Base-by-base conservation (phyloP, 1,140 invertebrate species). In the Acromyrmex heyeri region DNA sequence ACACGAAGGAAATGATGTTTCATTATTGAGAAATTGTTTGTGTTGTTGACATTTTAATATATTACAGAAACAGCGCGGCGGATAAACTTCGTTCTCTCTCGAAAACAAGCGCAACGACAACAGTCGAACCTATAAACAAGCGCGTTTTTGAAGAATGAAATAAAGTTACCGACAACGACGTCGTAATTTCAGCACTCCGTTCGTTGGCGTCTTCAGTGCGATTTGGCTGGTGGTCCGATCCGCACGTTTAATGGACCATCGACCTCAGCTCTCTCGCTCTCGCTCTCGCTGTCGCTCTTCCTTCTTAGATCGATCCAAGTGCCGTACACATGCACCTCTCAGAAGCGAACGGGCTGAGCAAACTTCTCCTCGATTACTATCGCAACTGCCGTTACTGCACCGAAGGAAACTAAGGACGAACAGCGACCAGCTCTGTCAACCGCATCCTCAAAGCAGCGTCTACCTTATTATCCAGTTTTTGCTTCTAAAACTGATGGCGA, bases 171-270 rank as follows among this genome's bases (percentile, higher is more conserved):
- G 57, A 5, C 38, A 44, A 73, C 55, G 67, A 73, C 67, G 67
- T 34, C 65, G 69, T 27, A 62, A 83, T 83, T 83, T 83, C 79
- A 61, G 8, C 79, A 48, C 38, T 78, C 48, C 61, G 44, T 53
- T 27, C 27, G 24, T 30, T 4, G 27, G 3, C 53, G 24, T 61
- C 34, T 14, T 48, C 38, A 7, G 55, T 21, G 27, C 79, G 79
- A 83, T 73, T 83, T 75, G 69, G 69, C 79, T 75, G 14, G n/a
- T 12, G 69, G 79, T 73, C 69, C 69, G 69, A 83, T 83, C 79
- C 79, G 30, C 30, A 30, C 79, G n/a, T 83, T 83, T 83, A 83
- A 83, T 83, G 79, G 79, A 83, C 79, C 79, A 73, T 83, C 79
- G 69, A 83, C 79, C 79, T 83, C 79, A 50, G 69, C 1, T 1